Conservation (phyloP, 35 echinoderm and acorn worm species). For the Diadema setosum region DNA sequence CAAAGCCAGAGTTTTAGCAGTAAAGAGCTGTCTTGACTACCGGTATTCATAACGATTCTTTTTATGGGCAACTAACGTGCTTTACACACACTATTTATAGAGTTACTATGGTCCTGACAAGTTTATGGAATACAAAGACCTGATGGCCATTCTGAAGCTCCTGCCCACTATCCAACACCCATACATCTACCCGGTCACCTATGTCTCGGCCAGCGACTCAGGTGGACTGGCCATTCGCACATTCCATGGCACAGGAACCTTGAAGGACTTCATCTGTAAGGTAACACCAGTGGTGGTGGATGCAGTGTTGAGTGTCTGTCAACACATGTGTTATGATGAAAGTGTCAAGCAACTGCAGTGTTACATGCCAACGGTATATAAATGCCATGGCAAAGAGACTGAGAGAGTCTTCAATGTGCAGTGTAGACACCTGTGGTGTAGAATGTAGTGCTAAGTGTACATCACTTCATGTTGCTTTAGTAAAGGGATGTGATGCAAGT, state of each 20-base stretch:
- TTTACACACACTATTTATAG: conserved; percentile 60
- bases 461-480: too few species aligned
- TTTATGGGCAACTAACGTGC: too few species aligned
- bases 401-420: too few species aligned
- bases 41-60: too few species aligned
- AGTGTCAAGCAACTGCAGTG: background rate
- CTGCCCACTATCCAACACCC: conserved; percentile 93
- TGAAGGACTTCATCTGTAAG: conserved; percentile 90
- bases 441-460: too few species aligned
- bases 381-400: too few species aligned
- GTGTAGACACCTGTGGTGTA: too few species aligned
- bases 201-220: conserved; percentile 77
- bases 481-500: too few species aligned
- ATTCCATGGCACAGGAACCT: conserved; percentile 91
- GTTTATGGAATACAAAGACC: conserved; percentile 70
- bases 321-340: background rate
- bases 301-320: too few species aligned
- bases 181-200: conserved; percentile 94
- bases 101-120: conserved; percentile 93
- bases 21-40: too few species aligned
- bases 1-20: too few species aligned
- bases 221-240: conserved; percentile 89
- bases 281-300: conserved; percentile 30
- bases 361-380: background rate
- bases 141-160: conserved; percentile 60